Conservation (phyloP, 2,888 invertebrate species). For the Ceraclea dissimilis region DNA sequence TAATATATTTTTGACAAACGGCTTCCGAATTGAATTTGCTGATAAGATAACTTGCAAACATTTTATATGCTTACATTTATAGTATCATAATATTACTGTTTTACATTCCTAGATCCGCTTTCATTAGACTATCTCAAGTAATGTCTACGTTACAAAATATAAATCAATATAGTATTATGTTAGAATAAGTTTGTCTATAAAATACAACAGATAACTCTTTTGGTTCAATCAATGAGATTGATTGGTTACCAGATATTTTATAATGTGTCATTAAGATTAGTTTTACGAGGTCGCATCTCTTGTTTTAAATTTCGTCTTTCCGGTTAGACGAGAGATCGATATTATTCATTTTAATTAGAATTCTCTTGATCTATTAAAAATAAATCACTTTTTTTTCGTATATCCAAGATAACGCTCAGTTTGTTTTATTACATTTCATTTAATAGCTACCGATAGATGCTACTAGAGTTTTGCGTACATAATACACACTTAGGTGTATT, state of each 20-base stretch:
- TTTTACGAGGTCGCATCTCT: constrained; percentile 18
- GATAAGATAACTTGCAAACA: too few species aligned
- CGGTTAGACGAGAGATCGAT: constrained; percentile 13
- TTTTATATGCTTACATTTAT: neutral
- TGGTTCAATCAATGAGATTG: constrained; percentile 20
- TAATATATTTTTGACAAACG: too few species aligned
- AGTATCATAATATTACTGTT: too few species aligned
- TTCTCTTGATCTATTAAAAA: neutral
- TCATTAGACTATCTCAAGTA: too few species aligned
- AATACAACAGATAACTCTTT: constrained; percentile 8
- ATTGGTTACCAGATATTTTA: constrained; percentile 11
- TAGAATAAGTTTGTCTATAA: neutral
- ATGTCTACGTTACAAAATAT: neutral
- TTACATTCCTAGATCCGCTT: too few species aligned
- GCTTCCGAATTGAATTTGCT: too few species aligned
- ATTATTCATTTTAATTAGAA: constrained; percentile 1
- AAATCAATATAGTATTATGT: constrained; percentile 8
- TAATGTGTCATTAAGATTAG: constrained; percentile 18
- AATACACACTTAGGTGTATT: neutral
- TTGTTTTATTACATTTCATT: neutral
- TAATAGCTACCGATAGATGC: neutral
- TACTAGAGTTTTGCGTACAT: neutral
- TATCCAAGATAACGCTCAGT: neutral
- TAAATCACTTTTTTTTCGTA: neutral
- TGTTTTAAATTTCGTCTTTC: constrained; percentile 23